Evolutionary conservation across 2,797 vertebrate genomes (phyloP), one percentile per base, ranked within the genome.

Genomic region (Eupleurogrammus muticus): DNA sequence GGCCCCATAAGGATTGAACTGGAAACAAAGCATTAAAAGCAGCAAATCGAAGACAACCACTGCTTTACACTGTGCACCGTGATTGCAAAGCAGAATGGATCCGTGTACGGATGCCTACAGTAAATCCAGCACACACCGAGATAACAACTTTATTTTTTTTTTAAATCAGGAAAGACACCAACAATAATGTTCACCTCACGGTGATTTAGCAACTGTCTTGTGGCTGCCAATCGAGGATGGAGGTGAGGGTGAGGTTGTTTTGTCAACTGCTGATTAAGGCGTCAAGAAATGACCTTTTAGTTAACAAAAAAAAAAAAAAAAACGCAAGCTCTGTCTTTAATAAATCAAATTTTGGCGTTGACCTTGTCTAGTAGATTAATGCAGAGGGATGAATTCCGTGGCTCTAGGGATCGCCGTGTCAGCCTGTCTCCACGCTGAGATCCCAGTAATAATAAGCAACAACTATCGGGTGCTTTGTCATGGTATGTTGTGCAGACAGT

Each of bases 21-120:
- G 76, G 79, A 89, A 81, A 83, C 52, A 54, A 57, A 66, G 66
- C 80, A 79, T 71, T 73, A 76, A 77, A 78, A 79, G 73, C 47
- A 57, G 35, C 80, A 81, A 80, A 87, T 87, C 38, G 34, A 81
- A 78, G 48, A 34, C 52, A 16, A 35, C 17, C 14, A 0, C 16
- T 20, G 44, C 73, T 79, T 73, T 70, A 49, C 69, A 42, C 68
- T 6, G 47, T 21, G 5, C 57, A 12, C 19, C 8, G 17, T n/a
- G 23, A 68, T n/a, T 44, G 38, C 53, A 64, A 53, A 64, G 21
- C 28, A 52, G 64, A 80, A 32, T 36, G 35, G 35, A 36, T 36
- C 35, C 28, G 6, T 28, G 28, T 28, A 28, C 3, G 28, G 28
- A 28, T 6, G 28, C 28, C 28, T 28, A 36, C 35, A 36, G 10